Conservation (phyloP, 2,113 vertebrate species). For the Xyliphius kryptos region DNA sequence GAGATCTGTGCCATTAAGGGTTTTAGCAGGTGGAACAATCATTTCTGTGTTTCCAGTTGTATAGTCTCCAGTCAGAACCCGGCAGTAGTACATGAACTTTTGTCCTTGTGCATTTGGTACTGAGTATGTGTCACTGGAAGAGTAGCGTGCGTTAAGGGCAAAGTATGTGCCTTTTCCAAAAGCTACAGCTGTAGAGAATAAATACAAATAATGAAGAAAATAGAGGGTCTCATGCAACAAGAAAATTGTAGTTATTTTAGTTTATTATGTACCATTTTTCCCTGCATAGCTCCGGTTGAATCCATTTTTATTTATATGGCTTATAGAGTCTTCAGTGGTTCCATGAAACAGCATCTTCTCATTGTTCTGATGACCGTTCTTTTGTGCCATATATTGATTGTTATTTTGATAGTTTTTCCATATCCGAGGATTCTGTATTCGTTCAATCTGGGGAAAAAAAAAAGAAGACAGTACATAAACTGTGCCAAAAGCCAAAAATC, state of each 20-base stretch:
- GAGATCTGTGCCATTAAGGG: constrained; percentile 21
- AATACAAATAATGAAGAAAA: too few species aligned
- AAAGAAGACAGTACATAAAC: too few species aligned
- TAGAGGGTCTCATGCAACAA: too few species aligned
- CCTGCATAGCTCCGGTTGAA: constrained; percentile 68
- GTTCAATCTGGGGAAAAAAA: too few species aligned
- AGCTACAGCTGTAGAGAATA: constrained; percentile 60
- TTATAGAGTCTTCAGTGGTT: constrained; percentile 42
- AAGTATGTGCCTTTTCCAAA: constrained; percentile 77
- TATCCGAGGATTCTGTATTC: constrained; percentile 58
- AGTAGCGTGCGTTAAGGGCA: constrained; percentile 66
- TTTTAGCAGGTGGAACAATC: constrained; percentile 59
- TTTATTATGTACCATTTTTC: constrained; percentile 63
- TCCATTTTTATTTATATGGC: constrained; percentile 50
- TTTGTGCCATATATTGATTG: constrained; percentile 52
- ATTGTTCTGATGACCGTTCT: constrained; percentile 56
- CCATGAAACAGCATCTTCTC: constrained; percentile 64
- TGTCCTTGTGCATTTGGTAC: constrained; percentile 45
- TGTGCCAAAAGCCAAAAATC: too few species aligned
- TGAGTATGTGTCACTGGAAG: constrained; percentile 58
- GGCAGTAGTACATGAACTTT: constrained; percentile 71
- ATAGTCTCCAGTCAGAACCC: constrained; percentile 70
- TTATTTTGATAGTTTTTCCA: constrained; percentile 59
- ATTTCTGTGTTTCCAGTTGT: constrained; percentile 38
- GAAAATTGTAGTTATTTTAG: too few species aligned